These are phyloP conservation scores for Brevipalpus yothersi DNA, from an alignment of 1,140 invertebrate genomes.

Conservation along the genomic window DNA sequence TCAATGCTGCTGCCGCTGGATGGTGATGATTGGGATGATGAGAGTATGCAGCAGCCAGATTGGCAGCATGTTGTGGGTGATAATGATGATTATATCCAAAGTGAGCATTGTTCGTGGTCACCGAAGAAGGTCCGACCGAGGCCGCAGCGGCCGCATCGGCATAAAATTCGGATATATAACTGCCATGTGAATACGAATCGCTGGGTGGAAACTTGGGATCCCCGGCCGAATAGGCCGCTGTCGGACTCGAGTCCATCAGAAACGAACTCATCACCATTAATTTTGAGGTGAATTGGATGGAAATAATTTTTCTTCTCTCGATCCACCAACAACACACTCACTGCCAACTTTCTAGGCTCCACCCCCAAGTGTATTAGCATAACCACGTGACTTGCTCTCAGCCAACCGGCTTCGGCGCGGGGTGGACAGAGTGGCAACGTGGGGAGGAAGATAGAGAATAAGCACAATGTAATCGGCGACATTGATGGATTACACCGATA, in stretches of 20 bases:
- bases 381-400: slow-evolving; percentile 26
- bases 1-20: slow-evolving; percentile 5
- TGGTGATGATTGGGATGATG: slow-evolving; percentile 8
- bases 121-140: slow-evolving; percentile 8
- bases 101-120: neutral
- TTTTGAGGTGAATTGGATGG: slow-evolving; percentile 26
- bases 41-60: slow-evolving; percentile 1
- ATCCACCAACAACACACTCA: slow-evolving; percentile 11
- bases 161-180: slow-evolving; percentile 38
- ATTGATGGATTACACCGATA: no score
- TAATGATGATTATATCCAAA: slow-evolving; percentile 2
- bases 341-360: slow-evolving; percentile 16
- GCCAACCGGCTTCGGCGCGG: slow-evolving; percentile 23
- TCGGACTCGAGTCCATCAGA: slow-evolving; percentile 42
- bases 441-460: no score
- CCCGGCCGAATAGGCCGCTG: slow-evolving; percentile 29
- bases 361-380: slow-evolving; percentile 24
- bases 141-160: neutral
- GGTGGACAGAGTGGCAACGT: no score
- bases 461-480: no score
- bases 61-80: slow-evolving; percentile 3
- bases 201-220: slow-evolving; percentile 67
- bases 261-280: slow-evolving; percentile 61
- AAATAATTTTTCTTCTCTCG: slow-evolving; percentile 19
- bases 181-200: slow-evolving; percentile 59